phyloP scores from a whole-genome alignment of 2,888 invertebrate species.

The Lordiphosa fenestrarum region DNA sequence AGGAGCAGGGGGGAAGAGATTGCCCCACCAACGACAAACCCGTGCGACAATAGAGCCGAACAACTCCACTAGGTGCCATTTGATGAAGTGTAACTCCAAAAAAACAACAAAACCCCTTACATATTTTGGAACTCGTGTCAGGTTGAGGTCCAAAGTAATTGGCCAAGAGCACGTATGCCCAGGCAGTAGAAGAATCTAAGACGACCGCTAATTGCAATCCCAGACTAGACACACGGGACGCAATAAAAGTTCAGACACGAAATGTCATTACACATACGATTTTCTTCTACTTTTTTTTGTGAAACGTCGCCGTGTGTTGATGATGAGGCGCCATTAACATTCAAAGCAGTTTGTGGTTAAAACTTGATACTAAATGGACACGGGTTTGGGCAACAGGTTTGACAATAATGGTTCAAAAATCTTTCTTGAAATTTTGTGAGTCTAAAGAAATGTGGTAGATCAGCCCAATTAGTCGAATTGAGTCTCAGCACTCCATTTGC shows the following conservation, averaged over 20 bases:
- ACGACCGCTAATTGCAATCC: conserved; percentile 46
- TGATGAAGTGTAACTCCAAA: not conserved
- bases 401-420: too few species aligned
- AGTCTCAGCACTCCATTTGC: too few species aligned
- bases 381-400: too few species aligned
- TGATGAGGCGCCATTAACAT: conserved; percentile 34
- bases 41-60: conserved; percentile 45
- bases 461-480: too few species aligned
- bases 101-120: conserved; percentile 23
- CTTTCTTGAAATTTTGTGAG: too few species aligned
- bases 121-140: conserved; percentile 53
- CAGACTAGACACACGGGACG: conserved; percentile 26
- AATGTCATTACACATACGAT: conserved; percentile 48
- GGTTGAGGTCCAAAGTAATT: conserved; percentile 43
- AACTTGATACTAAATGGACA: too few species aligned
- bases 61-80: conserved; percentile 1
- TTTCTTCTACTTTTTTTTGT: not conserved
- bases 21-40: conserved; percentile 46
- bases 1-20: conserved; percentile 15
- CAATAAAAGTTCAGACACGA: conserved; percentile 36
- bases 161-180: conserved; percentile 58
- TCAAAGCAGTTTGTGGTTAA: too few species aligned
- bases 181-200: conserved; percentile 9
- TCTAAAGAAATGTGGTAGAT: too few species aligned
- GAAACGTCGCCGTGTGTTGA: conserved; percentile 14